Evolutionary conservation across 2,797 vertebrate genomes (phyloP), one percentile per base, ranked within the genome.

Genomic region (Neosilurus hyrtlii): DNA sequence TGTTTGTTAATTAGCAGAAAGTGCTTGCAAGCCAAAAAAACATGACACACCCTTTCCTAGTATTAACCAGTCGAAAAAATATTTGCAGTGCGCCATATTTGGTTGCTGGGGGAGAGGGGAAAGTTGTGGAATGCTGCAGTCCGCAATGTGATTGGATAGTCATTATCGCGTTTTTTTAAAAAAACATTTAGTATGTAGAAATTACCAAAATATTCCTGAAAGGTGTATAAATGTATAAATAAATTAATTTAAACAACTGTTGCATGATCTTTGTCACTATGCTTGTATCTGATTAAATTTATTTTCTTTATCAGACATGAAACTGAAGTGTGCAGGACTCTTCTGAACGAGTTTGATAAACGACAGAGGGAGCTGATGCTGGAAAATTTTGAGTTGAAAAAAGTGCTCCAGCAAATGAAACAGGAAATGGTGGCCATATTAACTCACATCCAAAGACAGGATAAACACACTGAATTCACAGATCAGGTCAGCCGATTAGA

Each of bases 371-470:
- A 97, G 52, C 92, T 99, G 84, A 87, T 98, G 87, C 14, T 96
- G 89, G 98, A 99, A 94, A 99, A 99, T 75, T 94, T 95, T 67
- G 98, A 99, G 88, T 90, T 99, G 81, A 97, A 96, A 84, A 98
- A 97, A 89, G 94, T 99, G 84, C 94, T 99, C 88, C 96, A 99
- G 90, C 97, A 99, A 86, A 98, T 99, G 95, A 99, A 98, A 88
- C 97, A 95, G 90, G 98, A 99, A 85, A 99, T 99, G 89, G 93
- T 96, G 87, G 95, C 92, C 54, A 94, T 99, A 89, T 94, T 99
- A 72, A 94, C 93, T 84, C 90, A 91, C 43, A 92, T 89, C 26
- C 89, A 86, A 67, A 95, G 93, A 83, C 95, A 92, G 20, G 94
- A 95, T 81, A 94, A 90, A 71, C 80, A 86, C 75, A 95, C 95